These are phyloP conservation scores for Acrossocheilus wenchowensis DNA, from an alignment of 2,797 vertebrate genomes.

Conservation along the genomic window DNA sequence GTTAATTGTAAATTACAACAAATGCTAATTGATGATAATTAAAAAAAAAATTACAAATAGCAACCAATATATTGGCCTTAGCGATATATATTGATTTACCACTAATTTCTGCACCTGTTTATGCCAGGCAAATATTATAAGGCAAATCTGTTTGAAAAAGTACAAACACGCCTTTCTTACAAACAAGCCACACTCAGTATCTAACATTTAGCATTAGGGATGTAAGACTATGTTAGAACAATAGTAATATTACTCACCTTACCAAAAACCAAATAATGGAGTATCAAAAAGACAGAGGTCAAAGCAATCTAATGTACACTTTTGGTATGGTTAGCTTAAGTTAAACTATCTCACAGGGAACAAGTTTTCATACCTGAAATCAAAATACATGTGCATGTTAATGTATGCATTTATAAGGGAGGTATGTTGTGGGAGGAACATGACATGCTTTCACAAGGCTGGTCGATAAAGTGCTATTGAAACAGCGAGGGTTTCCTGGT, in stretches of 20 bases:
- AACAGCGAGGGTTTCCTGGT: background rate
- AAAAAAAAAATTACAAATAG: too few relatives aligned
- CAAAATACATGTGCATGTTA: background rate
- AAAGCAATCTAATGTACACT: background rate
- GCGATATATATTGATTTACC: too few relatives aligned
- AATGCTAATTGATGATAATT: too few relatives aligned
- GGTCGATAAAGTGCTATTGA: background rate
- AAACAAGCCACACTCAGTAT: background rate
- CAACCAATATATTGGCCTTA: too few relatives aligned
- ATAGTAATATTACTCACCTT: background rate
- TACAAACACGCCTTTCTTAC: too few relatives aligned
- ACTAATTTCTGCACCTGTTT: background rate
- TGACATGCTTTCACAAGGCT: background rate
- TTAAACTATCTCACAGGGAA: background rate
- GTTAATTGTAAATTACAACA: too few relatives aligned
- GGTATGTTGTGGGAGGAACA: too few relatives aligned
- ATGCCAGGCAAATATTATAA: background rate
- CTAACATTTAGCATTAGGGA: background rate
- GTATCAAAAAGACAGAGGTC: constrained; percentile 20
- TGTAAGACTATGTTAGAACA: background rate
- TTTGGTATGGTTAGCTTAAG: background rate
- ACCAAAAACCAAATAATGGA: background rate
- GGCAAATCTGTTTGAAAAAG: background rate
- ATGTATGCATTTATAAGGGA: background rate
- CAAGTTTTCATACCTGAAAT: background rate